Base-by-base conservation (phyloP, 2,113 vertebrate genomes). In the Nannospalax galili region DNA sequence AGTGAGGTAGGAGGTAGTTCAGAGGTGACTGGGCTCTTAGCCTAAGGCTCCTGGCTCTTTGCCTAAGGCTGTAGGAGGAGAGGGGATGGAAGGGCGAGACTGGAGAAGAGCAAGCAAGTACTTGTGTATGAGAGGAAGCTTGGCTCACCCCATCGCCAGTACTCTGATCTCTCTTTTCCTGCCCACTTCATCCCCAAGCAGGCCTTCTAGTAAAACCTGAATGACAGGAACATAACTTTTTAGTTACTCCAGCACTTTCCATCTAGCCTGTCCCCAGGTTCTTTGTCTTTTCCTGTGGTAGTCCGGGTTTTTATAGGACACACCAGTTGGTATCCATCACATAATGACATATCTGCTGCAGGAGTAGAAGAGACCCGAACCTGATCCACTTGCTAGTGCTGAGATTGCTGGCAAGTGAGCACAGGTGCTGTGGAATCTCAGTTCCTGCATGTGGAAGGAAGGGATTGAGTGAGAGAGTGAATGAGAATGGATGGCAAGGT, bases 201-300 rank as follows among this genome's bases (percentile, higher is more conserved):
- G 79, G 28, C 35, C 84, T 93, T 93, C 93, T 90, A 62, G 95
- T 70, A 87, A 88, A 96, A 96, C 95, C n/a, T 92, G 92, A 93
- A 26, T 35, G 30, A 1, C 88, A 58, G 17, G 80, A 89, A 92
- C 56, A 30, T 32, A 72, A 80, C 14, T 17, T 81, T 90, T 70
- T 20, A 89, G 86, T 40, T 72, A 45, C 24, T 65, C 30, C 15
- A 62, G 69, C 80, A 86, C 48, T 93, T 92, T 85, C 19, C 7
- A 52, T 19, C 42, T 28, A n/a, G 32, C 73, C 75, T 48, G 58
- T 48, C 65, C 58, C 30, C 28, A 58, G 48, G 10, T 5, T 32
- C 30, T 72, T 72, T 15, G 9, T 11, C 37, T 90, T 94, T 69
- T 42, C 60, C 22, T 60, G 2, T 35, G 28, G 16, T 20, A 72